phyloP scores from a whole-genome alignment of 2,113 vertebrate species.

The Dipodomys spectabilis region DNA sequence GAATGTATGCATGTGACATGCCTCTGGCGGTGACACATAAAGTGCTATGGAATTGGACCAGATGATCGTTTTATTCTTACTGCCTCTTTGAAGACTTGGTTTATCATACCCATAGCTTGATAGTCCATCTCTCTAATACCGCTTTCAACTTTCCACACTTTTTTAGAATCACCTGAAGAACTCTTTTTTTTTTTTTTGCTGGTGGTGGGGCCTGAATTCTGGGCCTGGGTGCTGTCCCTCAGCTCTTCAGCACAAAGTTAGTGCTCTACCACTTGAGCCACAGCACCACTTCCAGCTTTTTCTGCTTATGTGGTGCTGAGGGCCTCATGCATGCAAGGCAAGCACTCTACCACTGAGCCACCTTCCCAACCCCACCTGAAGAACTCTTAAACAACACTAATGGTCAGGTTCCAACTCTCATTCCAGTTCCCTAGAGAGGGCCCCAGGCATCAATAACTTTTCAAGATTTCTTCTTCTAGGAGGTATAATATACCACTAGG shows the following conservation, averaged over 20 bases:
- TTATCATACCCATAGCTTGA: background rate
- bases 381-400: background rate
- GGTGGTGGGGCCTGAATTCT: no score
- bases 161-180: constrained; percentile 3
- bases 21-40: background rate
- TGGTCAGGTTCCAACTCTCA: background rate
- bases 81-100: constrained; percentile 11
- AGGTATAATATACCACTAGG: background rate
- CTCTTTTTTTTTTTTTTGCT: background rate
- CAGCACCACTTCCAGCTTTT: no score
- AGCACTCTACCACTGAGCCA: no score
- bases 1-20: background rate
- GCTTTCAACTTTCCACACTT: background rate
- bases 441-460: background rate
- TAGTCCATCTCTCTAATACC: background rate
- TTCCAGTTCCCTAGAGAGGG: background rate
- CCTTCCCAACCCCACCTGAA: background rate
- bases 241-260: no score
- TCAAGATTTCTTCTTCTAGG: background rate
- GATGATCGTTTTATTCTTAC: background rate
- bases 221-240: no score
- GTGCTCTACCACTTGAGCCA: no score
- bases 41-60: background rate
- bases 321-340: no score
- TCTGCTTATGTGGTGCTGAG: no score